Percentiles rank a stretch among this genome's conserved stretches.
phyloP scores from a whole-genome alignment of 1,140 invertebrate species.

The Drosophila littoralis region DNA sequence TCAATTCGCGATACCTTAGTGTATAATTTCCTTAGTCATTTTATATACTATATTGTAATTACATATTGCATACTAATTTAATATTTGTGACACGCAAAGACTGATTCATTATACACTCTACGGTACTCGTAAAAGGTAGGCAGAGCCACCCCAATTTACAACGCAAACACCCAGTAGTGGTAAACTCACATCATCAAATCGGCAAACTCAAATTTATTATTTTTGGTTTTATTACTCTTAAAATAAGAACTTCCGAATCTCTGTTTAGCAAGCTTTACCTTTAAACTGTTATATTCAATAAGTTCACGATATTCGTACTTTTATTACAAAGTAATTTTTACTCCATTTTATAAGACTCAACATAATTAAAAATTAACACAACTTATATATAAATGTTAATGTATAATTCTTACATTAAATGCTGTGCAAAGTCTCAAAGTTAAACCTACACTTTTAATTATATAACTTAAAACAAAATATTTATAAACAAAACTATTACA shows the following conservation, averaged over 20 bases:
- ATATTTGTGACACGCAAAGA: constrained; percentile 79
- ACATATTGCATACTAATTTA: constrained; percentile 60
- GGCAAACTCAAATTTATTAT: background rate
- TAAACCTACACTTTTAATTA: constrained; percentile 77
- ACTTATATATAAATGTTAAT: constrained; percentile 53
- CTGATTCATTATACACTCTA: constrained; percentile 76
- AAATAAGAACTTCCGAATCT: constrained; percentile 3
- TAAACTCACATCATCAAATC: constrained; percentile 2
- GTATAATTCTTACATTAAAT: constrained; percentile 64
- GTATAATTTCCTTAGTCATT: constrained; percentile 24
- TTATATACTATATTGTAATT: constrained; percentile 34
- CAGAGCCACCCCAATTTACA: constrained; percentile 9
- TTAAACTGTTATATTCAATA: constrained; percentile 42
- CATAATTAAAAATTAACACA: constrained; percentile 20
- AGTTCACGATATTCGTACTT: constrained; percentile 59
- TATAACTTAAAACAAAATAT: constrained; percentile 46
- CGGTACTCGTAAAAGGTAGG: constrained; percentile 40
- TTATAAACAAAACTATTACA: constrained; percentile 38
- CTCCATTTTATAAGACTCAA: constrained; percentile 50
- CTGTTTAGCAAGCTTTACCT: constrained; percentile 15
- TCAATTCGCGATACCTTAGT: background rate
- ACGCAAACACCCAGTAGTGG: constrained; percentile 7
- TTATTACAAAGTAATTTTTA: constrained; percentile 61
- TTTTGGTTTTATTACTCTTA: constrained; percentile 14
- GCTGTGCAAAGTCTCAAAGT: constrained; percentile 82